A percentile compares a stretch with the other conserved stretches of the same genome.
These are phyloP conservation scores for Sebastes minor DNA, from an alignment of 2,797 vertebrate genomes.

Conservation along the genomic window DNA sequence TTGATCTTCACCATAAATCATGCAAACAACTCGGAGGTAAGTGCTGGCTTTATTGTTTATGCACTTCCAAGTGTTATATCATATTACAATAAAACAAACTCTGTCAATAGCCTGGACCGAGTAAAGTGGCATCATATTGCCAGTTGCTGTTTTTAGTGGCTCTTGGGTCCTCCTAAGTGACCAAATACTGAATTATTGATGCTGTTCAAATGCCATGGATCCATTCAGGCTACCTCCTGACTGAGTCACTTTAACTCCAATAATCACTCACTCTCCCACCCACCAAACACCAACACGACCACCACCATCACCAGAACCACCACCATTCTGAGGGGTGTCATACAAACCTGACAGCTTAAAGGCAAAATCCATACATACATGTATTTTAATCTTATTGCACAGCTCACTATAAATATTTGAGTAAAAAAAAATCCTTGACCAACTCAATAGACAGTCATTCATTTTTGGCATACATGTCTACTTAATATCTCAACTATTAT, in stretches of 20 bases:
- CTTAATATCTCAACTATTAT: neutral
- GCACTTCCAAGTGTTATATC: slow-evolving; percentile 29
- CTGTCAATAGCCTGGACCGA: slow-evolving; percentile 39
- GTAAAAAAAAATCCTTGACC: neutral
- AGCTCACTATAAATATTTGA: neutral
- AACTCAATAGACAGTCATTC: neutral
- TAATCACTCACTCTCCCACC: slow-evolving; percentile 34
- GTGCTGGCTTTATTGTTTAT: slow-evolving; percentile 23
- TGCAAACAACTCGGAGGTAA: neutral
- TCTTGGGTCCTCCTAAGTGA: slow-evolving; percentile 65
- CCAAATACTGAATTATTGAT: slow-evolving; percentile 75
- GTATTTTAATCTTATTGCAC: neutral
- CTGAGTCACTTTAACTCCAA: slow-evolving; percentile 60
- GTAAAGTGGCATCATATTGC: slow-evolving; percentile 59
- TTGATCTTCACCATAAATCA: slow-evolving; percentile 1
- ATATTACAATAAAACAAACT: slow-evolving; percentile 52
- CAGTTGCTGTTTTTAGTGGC: slow-evolving; percentile 64
- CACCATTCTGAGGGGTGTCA: slow-evolving; percentile 1
- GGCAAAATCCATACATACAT: neutral
- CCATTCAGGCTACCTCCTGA: slow-evolving; percentile 56
- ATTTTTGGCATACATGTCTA: neutral
- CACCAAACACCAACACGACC: neutral
- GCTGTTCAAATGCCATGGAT: slow-evolving; percentile 63
- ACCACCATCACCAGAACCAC: neutral
- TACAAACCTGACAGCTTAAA: slow-evolving; percentile 8